A percentile compares a stretch with the other conserved stretches of the same genome.
Conservation (phyloP, 2,113 vertebrate species). For the Xiphophorus maculatus region DNA sequence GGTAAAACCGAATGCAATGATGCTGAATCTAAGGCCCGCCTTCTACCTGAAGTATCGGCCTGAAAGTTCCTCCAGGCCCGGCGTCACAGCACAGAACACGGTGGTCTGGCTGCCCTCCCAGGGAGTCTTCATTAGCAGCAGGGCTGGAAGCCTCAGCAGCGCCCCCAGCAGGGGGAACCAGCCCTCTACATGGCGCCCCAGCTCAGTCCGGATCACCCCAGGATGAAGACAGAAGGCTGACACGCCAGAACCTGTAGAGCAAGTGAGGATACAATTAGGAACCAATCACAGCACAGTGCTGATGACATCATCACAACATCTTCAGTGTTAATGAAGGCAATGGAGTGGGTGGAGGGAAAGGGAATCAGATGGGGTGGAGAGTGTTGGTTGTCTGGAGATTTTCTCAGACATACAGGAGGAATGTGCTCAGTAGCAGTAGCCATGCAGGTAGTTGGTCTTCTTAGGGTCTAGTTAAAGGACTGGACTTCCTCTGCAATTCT, state of each 20-base stretch:
- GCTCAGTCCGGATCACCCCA: conserved; percentile 77
- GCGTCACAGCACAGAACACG: conserved; percentile 74
- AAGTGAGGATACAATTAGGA: not conserved
- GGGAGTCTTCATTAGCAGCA: conserved; percentile 80
- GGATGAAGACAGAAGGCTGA: conserved; percentile 77
- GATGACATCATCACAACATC: not conserved
- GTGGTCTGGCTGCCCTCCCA: conserved; percentile 77
- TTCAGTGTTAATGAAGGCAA: no score
- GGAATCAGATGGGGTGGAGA: no score
- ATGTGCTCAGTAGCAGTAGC: no score
- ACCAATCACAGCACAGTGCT: not conserved
- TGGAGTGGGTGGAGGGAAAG: no score
- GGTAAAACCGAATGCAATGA: no score
- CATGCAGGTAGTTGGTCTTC: no score
- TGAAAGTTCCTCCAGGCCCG: conserved; percentile 67
- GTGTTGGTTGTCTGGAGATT: no score
- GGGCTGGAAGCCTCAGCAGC: conserved; percentile 61
- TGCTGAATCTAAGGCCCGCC: not conserved
- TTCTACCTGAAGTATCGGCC: conserved; percentile 80
- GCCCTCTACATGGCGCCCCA: conserved; percentile 70
- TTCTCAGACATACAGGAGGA: no score
- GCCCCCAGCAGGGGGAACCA: conserved; percentile 68
- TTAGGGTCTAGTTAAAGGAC: no score
- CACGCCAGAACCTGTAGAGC: conserved; percentile 70
- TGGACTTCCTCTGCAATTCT: no score